phyloP scores from a whole-genome alignment of 2,113 vertebrate species.

The Promerops cafer region DNA sequence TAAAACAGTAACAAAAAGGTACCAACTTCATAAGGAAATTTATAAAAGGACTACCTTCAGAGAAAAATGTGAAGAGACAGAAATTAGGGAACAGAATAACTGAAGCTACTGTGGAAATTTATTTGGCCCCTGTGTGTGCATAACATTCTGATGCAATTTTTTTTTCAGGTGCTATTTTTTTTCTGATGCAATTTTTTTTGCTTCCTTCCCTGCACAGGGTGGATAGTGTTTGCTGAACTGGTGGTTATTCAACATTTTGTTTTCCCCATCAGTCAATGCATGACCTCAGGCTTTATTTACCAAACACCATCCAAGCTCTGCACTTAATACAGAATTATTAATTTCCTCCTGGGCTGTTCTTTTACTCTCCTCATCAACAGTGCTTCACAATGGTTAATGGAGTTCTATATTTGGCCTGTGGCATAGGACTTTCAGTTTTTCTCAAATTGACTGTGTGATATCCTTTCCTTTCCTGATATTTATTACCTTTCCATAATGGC shows the following conservation, averaged over 20 bases:
- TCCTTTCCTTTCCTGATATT: constrained; percentile 47
- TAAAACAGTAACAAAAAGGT: background rate
- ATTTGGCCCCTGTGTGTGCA: background rate
- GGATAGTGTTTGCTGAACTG: constrained; percentile 17
- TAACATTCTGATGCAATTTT: background rate
- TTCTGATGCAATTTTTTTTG: background rate
- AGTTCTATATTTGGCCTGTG: constrained; percentile 65
- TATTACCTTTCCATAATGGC: constrained; percentile 57
- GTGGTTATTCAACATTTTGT: constrained; percentile 55
- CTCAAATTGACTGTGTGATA: constrained; percentile 29
- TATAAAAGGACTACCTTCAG: background rate
- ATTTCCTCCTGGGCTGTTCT: constrained; percentile 62
- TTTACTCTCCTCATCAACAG: constrained; percentile 46
- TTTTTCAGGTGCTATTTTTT: background rate
- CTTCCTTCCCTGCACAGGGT: background rate
- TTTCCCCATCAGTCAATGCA: constrained; percentile 40
- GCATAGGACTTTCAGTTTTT: constrained; percentile 40
- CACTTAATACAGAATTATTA: constrained; percentile 67
- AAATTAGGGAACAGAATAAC: background rate
- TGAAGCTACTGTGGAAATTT: background rate
- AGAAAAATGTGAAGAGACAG: background rate
- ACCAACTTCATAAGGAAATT: background rate
- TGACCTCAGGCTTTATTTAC: constrained; percentile 64
- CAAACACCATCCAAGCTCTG: constrained; percentile 54
- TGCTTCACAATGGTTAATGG: constrained; percentile 54